A percentile compares a stretch with the other conserved stretches of the same genome.
Evolutionary conservation across 2,113 vertebrate genomes (phyloP).

Genomic region (Callithrix jacchus): DNA sequence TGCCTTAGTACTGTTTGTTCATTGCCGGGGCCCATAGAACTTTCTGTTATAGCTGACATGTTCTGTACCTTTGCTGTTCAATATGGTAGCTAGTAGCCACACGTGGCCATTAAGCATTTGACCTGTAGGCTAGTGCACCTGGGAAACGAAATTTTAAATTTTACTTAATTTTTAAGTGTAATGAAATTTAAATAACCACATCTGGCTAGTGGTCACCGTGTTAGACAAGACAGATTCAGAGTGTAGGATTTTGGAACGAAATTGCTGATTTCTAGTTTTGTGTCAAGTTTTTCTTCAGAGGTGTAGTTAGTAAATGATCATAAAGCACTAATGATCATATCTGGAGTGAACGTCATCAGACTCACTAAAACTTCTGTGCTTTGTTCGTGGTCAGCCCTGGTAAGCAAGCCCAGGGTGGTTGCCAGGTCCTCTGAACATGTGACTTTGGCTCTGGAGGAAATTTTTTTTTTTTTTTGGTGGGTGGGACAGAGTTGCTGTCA

Average conservation of each 20-base stretch:
- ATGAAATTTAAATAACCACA: neutral
- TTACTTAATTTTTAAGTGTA: neutral
- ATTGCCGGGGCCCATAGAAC: conserved; percentile 1
- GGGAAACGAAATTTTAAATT: neutral
- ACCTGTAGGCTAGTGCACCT: neutral
- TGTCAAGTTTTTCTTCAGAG: neutral
- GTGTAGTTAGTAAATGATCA: neutral
- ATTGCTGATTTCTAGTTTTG: neutral
- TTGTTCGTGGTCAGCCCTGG: neutral
- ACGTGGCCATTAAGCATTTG: neutral
- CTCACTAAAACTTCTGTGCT: neutral
- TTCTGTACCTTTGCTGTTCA: neutral
- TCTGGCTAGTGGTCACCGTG: neutral
- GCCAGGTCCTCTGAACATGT: neutral
- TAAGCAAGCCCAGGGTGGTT: neutral
- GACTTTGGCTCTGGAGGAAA: neutral
- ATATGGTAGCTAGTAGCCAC: neutral
- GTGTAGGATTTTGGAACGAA: neutral
- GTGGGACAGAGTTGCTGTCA: too few relatives aligned
- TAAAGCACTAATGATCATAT: neutral
- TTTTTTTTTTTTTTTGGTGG: too few relatives aligned
- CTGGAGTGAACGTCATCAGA: neutral
- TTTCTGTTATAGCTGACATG: neutral
- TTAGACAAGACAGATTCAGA: neutral
- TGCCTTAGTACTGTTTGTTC: neutral